Percentiles rank a stretch among this genome's conserved stretches.
Evolutionary conservation across 2,888 invertebrate genomes (phyloP).

Genomic region (Lingula anatina): DNA sequence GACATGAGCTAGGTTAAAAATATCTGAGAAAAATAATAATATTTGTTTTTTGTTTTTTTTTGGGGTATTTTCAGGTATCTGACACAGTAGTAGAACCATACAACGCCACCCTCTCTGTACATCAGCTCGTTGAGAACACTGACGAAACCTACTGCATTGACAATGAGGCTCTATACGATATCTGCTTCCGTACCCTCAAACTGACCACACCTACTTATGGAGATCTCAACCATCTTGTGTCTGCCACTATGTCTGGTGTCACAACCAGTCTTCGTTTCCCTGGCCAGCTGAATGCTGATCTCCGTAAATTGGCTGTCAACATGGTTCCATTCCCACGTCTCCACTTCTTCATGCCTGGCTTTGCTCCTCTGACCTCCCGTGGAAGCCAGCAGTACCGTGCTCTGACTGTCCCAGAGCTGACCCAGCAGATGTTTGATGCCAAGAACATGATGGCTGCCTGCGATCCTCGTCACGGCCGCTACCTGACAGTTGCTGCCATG

Average conservation of each 20-base stretch:
- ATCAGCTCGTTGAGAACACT: constrained; percentile 72
- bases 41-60: too few relatives aligned
- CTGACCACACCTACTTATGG: constrained; percentile 78
- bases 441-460: constrained; percentile 66
- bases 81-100: constrained; percentile 69
- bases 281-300: constrained; percentile 79
- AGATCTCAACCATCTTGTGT: constrained; percentile 66
- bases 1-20: too few relatives aligned
- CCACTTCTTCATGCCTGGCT: constrained; percentile 90
- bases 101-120: constrained; percentile 74
- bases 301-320: constrained; percentile 65
- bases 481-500: constrained; percentile 44
- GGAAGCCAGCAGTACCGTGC: constrained; percentile 63
- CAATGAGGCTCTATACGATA: constrained; percentile 84
- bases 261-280: constrained; percentile 51
- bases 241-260: constrained; percentile 54
- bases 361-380: constrained; percentile 78
- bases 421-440: constrained; percentile 76
- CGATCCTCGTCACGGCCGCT: constrained; percentile 38
- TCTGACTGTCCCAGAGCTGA: constrained; percentile 37
- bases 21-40: too few relatives aligned
- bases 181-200: constrained; percentile 85
- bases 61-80: constrained; percentile 58
- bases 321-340: constrained; percentile 90
- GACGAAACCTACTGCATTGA: constrained; percentile 87